Evolutionary conservation across 1,140 invertebrate species (phyloP).

Genomic region (Procambarus virginalis): DNA sequence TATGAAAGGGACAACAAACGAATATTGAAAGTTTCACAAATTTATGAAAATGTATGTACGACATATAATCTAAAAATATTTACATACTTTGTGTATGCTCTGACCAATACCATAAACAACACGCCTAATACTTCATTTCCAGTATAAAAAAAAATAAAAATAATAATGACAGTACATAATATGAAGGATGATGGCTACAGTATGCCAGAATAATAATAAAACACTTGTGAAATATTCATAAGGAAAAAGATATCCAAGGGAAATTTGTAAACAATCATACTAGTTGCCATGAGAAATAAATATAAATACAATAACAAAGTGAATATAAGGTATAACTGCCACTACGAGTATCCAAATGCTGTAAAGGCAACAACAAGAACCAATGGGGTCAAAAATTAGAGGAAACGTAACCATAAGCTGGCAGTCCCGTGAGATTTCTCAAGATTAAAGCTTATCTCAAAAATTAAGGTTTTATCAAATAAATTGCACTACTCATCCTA

Average conservation of each 20-base stretch:
- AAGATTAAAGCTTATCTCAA: slow-evolving; percentile 4
- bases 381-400: background rate
- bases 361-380: background rate
- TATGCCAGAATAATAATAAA: no score
- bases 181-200: no score
- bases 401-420: background rate
- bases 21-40: background rate
- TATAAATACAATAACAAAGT: no score
- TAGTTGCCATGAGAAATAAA: no score
- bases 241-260: no score
- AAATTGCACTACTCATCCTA: background rate
- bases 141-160: background rate
- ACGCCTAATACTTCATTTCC: background rate
- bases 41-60: background rate
- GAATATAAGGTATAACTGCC: no score
- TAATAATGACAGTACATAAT: no score
- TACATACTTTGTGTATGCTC: background rate
- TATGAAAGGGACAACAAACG: background rate
- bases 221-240: no score
- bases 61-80: background rate
- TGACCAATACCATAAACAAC: background rate
- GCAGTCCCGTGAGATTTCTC: background rate
- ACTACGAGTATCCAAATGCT: background rate
- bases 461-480: background rate
- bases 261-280: no score